Base-by-base conservation (phyloP, 2,113 vertebrate genomes). In the Rhizomys pruinosus region DNA sequence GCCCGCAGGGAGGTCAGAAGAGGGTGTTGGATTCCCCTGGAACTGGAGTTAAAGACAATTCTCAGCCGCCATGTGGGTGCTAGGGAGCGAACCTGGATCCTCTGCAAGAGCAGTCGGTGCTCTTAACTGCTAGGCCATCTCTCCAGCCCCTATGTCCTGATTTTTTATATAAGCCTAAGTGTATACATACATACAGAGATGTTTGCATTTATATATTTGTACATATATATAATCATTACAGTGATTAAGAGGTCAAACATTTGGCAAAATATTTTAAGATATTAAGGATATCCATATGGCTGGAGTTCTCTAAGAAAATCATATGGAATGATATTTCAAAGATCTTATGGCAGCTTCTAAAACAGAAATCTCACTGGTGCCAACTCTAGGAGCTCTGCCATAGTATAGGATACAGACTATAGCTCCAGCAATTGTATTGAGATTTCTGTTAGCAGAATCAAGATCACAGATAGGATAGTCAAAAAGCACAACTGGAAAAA, bases 341-440 rank as follows among this genome's bases (percentile, higher is more conserved):
- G 91, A 96, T 94, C 76, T 90, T 66, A 55, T 92, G 82, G 89
- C 74, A 91, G 89, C 17, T 93, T 96, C 93, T 95, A 95, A 95
- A 96, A 80, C 82, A 89, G 90, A 97, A 89, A 93, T 93, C 91
- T 80, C 94, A 92, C 29, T 47, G 63, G 68, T 47, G 71, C 91
- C 87, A 81, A 77, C 94, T 95, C 93, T 94, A 95, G 95, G 87
- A 92, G 52, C 64, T 89, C 80, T 94, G 94, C 95, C 95, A 96
- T 64, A 7, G 22, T 84, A 61, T 71, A 89, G 68, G 78, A 91
- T 73, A 61, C 37, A 96, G 87, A 96, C 91, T 63, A n/a, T 91
- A 42, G n/a, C 81, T 94, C 77, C 55, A 74, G 74, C 74, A 93
- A 63, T 42, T 80, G 77, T 81, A 79, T 6, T 93, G 82, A 96